Percentiles rank a stretch among this genome's conserved stretches.
Conservation (phyloP, 2,888 invertebrate genomes). For the Archips crataeganus region DNA sequence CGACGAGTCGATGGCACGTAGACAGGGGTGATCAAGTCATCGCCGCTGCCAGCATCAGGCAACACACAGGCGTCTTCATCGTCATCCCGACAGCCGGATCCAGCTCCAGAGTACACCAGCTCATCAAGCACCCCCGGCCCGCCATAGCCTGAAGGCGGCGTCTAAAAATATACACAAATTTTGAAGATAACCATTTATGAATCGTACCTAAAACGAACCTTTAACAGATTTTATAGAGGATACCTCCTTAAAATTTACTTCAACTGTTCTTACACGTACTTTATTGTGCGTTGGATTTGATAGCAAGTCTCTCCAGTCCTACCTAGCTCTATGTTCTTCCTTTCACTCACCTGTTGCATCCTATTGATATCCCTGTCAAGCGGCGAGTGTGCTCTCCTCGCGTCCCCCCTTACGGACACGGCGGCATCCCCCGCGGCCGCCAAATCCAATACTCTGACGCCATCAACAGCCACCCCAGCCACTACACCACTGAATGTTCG, state of each 20-base stretch:
- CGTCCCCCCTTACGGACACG: conserved; percentile 93
- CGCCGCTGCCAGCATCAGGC: conserved; percentile 93
- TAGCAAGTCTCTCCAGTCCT: too few relatives aligned
- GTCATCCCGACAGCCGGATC: conserved; percentile 95
- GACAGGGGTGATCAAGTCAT: conserved; percentile 97
- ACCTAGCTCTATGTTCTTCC: too few relatives aligned
- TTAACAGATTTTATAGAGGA: too few relatives aligned
- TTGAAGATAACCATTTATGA: background rate
- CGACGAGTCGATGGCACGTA: conserved; percentile 93
- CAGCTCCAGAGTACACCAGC: conserved; percentile 96
- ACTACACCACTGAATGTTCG: conserved; percentile 95
- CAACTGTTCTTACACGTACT: too few relatives aligned
- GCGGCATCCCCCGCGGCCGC: conserved; percentile 93
- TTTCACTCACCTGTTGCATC: conserved; percentile 18
- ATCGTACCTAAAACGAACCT: too few relatives aligned
- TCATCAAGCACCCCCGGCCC: conserved; percentile 91
- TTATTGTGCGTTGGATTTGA: too few relatives aligned
- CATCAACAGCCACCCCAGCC: conserved; percentile 95
- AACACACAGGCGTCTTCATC: conserved; percentile 97
- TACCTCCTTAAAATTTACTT: too few relatives aligned
- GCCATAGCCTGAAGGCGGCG: conserved; percentile 92
- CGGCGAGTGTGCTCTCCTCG: conserved; percentile 91
- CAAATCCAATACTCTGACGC: conserved; percentile 93
- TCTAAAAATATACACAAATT: conserved; percentile 77
- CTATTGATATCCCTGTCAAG: conserved; percentile 91